These are phyloP conservation scores for Callosobruchus maculatus DNA, from an alignment of 2,888 invertebrate species.

Conservation along the genomic window DNA sequence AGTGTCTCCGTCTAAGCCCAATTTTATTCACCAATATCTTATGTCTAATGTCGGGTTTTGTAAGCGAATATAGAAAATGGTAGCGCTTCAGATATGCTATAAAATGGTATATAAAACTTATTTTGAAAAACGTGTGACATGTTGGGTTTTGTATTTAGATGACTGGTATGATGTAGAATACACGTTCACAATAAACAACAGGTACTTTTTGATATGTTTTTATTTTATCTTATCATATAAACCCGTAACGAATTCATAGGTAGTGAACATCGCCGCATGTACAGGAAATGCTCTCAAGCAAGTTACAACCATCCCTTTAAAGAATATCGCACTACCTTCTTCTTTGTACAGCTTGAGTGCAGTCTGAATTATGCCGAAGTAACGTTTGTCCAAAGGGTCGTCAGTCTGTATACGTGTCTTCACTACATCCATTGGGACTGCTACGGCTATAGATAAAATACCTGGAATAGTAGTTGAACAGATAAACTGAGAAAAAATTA, in stretches of 20 bases:
- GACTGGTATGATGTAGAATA: no score
- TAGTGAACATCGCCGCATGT: slow-evolving; percentile 62
- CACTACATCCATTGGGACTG: slow-evolving; percentile 70
- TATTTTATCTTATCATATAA: neutral
- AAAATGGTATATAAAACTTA: no score
- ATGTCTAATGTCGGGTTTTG: no score
- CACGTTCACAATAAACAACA: neutral
- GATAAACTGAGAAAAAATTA: no score
- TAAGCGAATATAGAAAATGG: no score
- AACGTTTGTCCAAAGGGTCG: slow-evolving; percentile 50
- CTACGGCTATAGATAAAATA: slow-evolving; percentile 61
- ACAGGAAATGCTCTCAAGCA: slow-evolving; percentile 65
- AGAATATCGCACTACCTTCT: slow-evolving; percentile 59
- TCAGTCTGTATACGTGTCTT: slow-evolving; percentile 73
- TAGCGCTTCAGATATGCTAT: no score
- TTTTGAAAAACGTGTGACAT: no score
- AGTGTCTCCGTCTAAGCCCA: no score
- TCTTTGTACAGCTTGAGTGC: slow-evolving; percentile 55
- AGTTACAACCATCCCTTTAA: slow-evolving; percentile 60
- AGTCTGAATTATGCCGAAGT: slow-evolving; percentile 57
- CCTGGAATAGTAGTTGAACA: slow-evolving; percentile 45
- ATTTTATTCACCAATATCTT: no score
- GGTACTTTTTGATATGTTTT: neutral
- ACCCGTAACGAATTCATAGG: slow-evolving; percentile 46
- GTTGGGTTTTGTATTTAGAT: no score